Evolutionary conservation across 2,113 vertebrate genomes (phyloP), one percentile per base, ranked within the genome.

Genomic region (Chionis minor): DNA sequence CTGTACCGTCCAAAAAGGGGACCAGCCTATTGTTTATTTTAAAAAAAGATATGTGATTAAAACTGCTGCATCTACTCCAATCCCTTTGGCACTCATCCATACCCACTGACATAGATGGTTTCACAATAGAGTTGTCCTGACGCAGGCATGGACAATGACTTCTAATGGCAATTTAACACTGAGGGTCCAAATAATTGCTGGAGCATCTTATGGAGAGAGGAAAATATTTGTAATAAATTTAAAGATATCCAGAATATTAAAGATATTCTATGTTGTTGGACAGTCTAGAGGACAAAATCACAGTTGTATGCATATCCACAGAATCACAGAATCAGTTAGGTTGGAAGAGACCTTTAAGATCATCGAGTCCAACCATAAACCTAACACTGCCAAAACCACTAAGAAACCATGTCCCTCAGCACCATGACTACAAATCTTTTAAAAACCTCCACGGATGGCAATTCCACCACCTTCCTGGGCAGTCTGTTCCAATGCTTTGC

Each of bases 261-360:
- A 38, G 38, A 0, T 40, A 8, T 55, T 47, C 18, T 61, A 27
- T 0, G 0, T 7, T 47, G 21, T 74, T 3, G 5, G 21, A 10
- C 9, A 32, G 30, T 33, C 9, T 44, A 22, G 62, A 35, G 20
- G 12, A 30, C 45, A 65, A 86, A 81, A 66, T 30, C 42, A 73
- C 51, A 70, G 13, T 20, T 74, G 8, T 26, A 33, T 21, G 30
- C 6, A 19, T 26, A 73, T 32, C 8, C 38, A 38, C 38, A 38
- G 38, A 38, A 38, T 38, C 38, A 38, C 38, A 38, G 38, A 38
- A 38, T 38, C 38, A 38, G 8, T 38, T 38, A 38, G 38, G 38
- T 38, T 38, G 38, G 38, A 38, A 38, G 38, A 38, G 38, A 38
- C 38, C 38, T 38, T 38, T 38, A 38, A 38, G 38, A 38, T 38